Evolutionary conservation across 2,113 vertebrate genomes (phyloP), one percentile per base, ranked within the genome.

Genomic region (Sylvia atricapilla): DNA sequence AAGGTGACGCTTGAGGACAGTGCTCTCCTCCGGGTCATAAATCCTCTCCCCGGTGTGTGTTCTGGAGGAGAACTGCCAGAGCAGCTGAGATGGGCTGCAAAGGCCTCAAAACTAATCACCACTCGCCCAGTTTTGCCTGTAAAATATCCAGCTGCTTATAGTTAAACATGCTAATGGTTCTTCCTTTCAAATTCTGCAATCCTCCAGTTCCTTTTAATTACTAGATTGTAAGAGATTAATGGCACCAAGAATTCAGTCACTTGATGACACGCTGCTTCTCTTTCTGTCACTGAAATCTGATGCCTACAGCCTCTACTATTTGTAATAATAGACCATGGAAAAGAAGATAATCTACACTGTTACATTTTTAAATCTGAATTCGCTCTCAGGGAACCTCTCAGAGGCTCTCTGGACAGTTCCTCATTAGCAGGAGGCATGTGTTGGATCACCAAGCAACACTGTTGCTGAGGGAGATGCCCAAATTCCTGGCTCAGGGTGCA

Each of bases 151-250:
- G 33, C 84, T 91, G 67, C 49, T 92, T 59, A 46, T 7, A 77
- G 56, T 86, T 82, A 80, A 78, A 86, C 60, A 75, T 23, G 47
- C 20, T 93, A 86, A 88, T 53, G 55, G 33, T 22, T 44, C 37
- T 60, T 86, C 55, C 94, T 84, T 93, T 89, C 60, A 82, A 94
- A 88, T 72, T 69, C 62, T 80, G 59, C n/a, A 90, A 74, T 74
- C 56, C 53, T 76, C 43, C 75, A 41, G 13, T 27, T 91, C 35
- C 50, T 94, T 92, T 94, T 94, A 96, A 86, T 93, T 91, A 62
- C 59, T 56, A 30, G 52, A 76, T 84, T 87, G 41, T 23, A 70
- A 56, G 87, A 78, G 73, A 95, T 69, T 53, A 95, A 94, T 56
- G 68, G 90, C 39, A 69, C 59, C 43, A 53, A 84, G 67, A 50